These are phyloP conservation scores for Ramazzottius varieornatus DNA, from an alignment of 2,888 invertebrate species.

Conservation along the genomic window DNA sequence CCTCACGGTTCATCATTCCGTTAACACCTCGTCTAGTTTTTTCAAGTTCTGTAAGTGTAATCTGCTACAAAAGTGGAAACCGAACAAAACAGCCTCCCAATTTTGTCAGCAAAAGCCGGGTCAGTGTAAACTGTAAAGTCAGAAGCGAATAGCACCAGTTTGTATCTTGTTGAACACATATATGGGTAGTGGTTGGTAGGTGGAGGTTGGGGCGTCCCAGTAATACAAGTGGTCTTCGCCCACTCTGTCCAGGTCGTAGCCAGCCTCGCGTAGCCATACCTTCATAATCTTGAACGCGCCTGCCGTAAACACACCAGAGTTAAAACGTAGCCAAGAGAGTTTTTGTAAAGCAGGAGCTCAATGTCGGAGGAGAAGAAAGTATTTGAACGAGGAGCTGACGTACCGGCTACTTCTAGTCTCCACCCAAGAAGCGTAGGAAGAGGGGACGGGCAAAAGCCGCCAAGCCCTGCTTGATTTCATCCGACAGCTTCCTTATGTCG, in stretches of 20 bases:
- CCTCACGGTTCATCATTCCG: no score
- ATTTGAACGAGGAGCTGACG: no score
- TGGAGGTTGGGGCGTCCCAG: not conserved
- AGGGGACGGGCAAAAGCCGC: not conserved
- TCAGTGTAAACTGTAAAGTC: no score
- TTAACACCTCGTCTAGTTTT: no score
- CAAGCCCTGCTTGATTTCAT: not conserved
- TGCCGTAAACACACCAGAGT: no score
- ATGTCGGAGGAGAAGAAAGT: no score
- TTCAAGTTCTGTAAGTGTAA: no score
- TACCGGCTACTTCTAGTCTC: not conserved
- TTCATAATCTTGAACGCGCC: not conserved
- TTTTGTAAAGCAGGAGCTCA: no score
- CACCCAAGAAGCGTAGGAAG: not conserved
- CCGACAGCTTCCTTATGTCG: slow-evolving; percentile 10
- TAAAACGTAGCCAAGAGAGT: no score
- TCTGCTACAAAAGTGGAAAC: no score
- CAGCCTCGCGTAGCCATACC: not conserved
- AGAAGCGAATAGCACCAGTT: not conserved
- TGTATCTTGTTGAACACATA: not conserved
- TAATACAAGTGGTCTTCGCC: not conserved
- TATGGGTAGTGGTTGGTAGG: not conserved
- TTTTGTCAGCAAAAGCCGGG: no score
- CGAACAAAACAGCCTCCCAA: no score
- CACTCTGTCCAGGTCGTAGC: not conserved